Percentiles rank a stretch among this genome's conserved stretches.
Conservation (phyloP, 2,888 invertebrate genomes). For the Dioctria linearis region DNA sequence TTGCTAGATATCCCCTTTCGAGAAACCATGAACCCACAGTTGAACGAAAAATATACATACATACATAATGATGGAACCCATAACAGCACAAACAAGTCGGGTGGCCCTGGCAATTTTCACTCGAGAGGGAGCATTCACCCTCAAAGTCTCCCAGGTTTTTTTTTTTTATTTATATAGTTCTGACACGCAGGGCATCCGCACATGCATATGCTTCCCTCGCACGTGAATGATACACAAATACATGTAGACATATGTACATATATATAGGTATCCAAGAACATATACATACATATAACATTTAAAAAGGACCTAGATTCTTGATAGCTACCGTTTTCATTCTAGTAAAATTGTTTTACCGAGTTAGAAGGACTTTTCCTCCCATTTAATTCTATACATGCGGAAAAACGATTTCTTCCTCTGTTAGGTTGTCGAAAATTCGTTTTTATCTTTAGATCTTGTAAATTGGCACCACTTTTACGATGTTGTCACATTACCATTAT, state of each 20-base stretch:
- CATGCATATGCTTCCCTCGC: neutral
- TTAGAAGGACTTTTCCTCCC: neutral
- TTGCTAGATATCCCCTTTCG: neutral
- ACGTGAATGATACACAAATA: conserved; percentile 1
- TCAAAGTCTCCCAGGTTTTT: neutral
- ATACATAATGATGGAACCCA: neutral
- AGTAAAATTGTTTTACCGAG: neutral
- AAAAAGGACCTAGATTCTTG: neutral
- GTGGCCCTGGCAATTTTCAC: neutral
- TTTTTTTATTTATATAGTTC: neutral
- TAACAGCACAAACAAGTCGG: neutral
- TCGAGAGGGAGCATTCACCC: conserved; percentile 27
- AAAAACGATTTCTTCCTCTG: neutral
- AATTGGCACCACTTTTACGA: neutral
- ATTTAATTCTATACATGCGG: neutral
- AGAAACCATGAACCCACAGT: neutral
- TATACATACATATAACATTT: neutral
- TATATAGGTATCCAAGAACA: too few species aligned
- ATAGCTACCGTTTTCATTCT: neutral
- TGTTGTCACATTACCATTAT: neutral
- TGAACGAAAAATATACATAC: neutral
- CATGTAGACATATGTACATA: neutral
- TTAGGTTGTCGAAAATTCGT: neutral
- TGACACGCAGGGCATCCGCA: neutral
- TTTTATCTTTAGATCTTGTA: neutral